phyloP scores from a whole-genome alignment of 2,113 vertebrate species.

The Antennarius striatus region DNA sequence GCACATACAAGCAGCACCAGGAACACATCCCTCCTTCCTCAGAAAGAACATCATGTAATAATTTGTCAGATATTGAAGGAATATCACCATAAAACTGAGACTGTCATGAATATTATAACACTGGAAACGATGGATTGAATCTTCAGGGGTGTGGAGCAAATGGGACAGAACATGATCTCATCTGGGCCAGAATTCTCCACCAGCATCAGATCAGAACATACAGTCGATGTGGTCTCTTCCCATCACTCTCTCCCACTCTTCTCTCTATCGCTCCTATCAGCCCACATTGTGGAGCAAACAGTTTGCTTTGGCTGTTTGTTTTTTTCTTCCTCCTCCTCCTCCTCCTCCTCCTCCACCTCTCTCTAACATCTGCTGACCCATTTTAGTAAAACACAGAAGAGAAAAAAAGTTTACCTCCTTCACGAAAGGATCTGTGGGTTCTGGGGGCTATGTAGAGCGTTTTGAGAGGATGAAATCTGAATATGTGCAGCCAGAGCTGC shows the following conservation, averaged over 20 bases:
- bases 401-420: constrained; percentile 66
- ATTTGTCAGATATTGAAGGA: background rate
- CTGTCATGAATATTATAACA: constrained; percentile 9
- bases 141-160: background rate
- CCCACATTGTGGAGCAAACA: constrained; percentile 71
- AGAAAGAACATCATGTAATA: background rate
- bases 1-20: background rate
- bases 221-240: constrained; percentile 40
- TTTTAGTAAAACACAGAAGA: constrained; percentile 74
- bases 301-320: constrained; percentile 74
- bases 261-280: constrained; percentile 42
- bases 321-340: constrained; percentile 37
- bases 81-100: background rate
- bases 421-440: constrained; percentile 56
- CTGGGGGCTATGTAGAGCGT: constrained; percentile 22
- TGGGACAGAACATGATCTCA: constrained; percentile 8
- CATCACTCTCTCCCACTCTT: constrained; percentile 43
- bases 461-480: constrained; percentile 17
- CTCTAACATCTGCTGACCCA: constrained; percentile 81
- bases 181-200: constrained; percentile 5
- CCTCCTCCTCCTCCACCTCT: constrained; percentile 32
- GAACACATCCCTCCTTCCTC: background rate
- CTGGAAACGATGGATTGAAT: constrained; percentile 1
- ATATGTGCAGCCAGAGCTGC: constrained; percentile 11
- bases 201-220: constrained; percentile 32